A percentile compares a stretch with the other conserved stretches of the same genome.
phyloP scores from a whole-genome alignment of 30 jellyfish, hydroid and myxozoan genomes.

The Pelagia noctiluca region DNA sequence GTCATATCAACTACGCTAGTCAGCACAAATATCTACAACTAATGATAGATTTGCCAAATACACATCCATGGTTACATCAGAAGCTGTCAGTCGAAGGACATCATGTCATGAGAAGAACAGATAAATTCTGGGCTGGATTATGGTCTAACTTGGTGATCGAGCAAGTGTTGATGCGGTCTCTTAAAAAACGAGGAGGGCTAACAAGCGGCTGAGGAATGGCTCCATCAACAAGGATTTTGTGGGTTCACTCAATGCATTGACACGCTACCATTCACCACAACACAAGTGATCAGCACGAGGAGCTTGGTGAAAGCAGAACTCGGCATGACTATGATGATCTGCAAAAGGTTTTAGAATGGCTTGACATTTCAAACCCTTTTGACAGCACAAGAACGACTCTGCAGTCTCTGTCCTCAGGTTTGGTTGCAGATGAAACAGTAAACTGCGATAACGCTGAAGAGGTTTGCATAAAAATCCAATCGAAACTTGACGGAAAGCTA shows the following conservation, averaged over 20 bases:
- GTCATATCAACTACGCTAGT: conserved; percentile 64
- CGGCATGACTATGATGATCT: conserved; percentile 38
- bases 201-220: conserved; percentile 68
- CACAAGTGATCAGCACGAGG: conserved; percentile 53
- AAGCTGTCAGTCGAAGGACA: conserved; percentile 17
- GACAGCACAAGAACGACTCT: not conserved
- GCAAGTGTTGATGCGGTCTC: conserved; percentile 62
- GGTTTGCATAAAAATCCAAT: conserved; percentile 43
- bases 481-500: not conserved
- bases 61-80: conserved; percentile 38
- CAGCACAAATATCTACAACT: conserved; percentile 42
- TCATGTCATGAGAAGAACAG: conserved; percentile 33
- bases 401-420: conserved; percentile 18
- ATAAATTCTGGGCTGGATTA: conserved; percentile 60
- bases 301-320: conserved; percentile 37
- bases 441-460: not conserved
- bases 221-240: not conserved
- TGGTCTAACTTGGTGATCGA: conserved; percentile 73
- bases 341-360: conserved; percentile 9
- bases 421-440: not conserved
- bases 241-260: not conserved
- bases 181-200: conserved; percentile 55
- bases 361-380: not conserved
- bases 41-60: conserved; percentile 33
- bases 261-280: not conserved